Conservation (phyloP, 2,797 vertebrate species). For the Acanthis flammea region DNA sequence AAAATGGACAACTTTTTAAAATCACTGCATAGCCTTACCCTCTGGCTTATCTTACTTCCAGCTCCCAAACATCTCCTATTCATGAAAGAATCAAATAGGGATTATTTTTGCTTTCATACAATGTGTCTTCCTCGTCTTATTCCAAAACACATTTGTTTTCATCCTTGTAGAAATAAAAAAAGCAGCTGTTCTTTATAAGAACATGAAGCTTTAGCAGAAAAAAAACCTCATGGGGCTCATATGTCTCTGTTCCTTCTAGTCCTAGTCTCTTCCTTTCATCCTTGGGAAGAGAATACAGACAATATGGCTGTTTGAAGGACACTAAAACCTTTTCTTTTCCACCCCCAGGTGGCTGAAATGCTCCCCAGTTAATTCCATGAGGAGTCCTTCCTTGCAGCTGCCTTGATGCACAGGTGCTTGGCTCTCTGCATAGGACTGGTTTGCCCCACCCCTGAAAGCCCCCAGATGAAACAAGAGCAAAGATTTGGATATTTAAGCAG, state of each 20-base stretch:
- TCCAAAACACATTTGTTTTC: not conserved
- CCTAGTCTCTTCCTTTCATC: not conserved
- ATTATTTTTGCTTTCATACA: not conserved
- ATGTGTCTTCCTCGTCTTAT: not conserved
- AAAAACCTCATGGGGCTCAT: not conserved
- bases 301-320: not conserved
- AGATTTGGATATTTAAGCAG: not conserved
- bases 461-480: not conserved
- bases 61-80: not conserved
- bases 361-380: not conserved
- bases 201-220: not conserved
- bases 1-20: not conserved
- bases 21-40: not conserved
- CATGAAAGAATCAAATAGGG: not conserved
- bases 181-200: not conserved
- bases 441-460: not conserved
- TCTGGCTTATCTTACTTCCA: not conserved
- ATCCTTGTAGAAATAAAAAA: not conserved
- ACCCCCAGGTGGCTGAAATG: not conserved
- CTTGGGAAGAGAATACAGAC: not conserved
- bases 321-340: not conserved
- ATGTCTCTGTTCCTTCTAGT: not conserved
- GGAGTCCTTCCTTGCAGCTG: not conserved
- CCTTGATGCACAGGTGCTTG: not conserved
- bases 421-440: not conserved